Evolutionary conservation across 2,113 vertebrate species (phyloP).

Genomic region (Mesoclemmys tuberculata): DNA sequence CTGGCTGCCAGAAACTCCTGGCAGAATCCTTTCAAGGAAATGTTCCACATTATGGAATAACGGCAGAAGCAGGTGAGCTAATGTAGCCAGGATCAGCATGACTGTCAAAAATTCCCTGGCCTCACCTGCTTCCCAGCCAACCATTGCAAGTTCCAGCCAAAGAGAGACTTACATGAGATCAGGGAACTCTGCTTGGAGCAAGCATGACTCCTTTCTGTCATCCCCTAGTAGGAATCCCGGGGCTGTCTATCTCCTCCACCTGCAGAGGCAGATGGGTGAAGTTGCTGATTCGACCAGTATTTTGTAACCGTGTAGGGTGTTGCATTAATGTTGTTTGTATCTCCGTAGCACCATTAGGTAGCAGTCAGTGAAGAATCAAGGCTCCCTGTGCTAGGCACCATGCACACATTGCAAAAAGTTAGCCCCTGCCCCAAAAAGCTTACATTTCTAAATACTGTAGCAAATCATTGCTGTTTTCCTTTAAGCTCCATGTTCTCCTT

Average conservation of each 20-base stretch:
- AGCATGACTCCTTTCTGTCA: not conserved
- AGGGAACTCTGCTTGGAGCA: fast-evolving
- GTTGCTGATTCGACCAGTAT: not conserved
- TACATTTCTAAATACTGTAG: not conserved
- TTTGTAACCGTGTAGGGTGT: not conserved
- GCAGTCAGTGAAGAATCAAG: not conserved
- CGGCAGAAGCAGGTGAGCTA: too few species aligned
- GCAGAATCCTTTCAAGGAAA: too few species aligned
- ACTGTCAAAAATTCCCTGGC: not conserved
- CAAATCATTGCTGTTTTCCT: not conserved
- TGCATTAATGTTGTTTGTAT: fast-evolving
- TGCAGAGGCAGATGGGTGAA: not conserved
- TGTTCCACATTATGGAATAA: too few species aligned
- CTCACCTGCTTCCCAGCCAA: not conserved
- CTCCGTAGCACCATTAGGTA: not conserved
- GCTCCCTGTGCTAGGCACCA: not conserved
- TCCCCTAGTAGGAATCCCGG: not conserved
- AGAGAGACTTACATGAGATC: not conserved
- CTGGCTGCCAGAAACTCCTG: too few species aligned
- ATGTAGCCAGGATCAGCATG: too few species aligned
- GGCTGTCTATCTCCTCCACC: fast-evolving
- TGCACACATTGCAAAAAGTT: not conserved
- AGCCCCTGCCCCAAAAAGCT: not conserved
- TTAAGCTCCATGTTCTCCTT: fast-evolving
- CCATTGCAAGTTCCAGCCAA: fast-evolving